A percentile compares a stretch with the other conserved stretches of the same genome.
These are phyloP conservation scores for Corvus moneduloides DNA, from an alignment of 2,113 vertebrate species.

Conservation along the genomic window DNA sequence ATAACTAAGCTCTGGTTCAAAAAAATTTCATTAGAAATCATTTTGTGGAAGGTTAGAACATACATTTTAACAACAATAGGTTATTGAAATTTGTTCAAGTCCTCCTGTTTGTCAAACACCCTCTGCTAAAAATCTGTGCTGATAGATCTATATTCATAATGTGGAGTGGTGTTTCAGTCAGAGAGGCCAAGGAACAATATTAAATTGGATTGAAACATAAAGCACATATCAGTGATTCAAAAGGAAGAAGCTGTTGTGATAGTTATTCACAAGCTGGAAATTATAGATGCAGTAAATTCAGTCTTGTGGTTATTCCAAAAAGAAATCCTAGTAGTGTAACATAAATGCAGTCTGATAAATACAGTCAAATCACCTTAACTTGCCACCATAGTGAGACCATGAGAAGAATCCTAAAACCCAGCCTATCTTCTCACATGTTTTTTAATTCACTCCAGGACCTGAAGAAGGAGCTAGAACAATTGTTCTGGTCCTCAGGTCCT, in stretches of 20 bases:
- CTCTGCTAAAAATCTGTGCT: background rate
- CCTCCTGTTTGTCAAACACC: background rate
- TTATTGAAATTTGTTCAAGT: background rate
- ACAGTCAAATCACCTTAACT: background rate
- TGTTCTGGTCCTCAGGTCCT: background rate
- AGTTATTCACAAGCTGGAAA: background rate
- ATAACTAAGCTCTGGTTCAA: background rate
- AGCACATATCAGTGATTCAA: background rate
- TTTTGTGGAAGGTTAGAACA: background rate
- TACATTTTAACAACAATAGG: background rate
- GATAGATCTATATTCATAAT: background rate
- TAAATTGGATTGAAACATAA: background rate
- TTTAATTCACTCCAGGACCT: background rate
- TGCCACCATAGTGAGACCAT: fast-evolving
- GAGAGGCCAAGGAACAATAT: background rate
- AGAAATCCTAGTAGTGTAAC: background rate
- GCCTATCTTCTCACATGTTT: background rate
- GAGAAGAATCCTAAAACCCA: background rate
- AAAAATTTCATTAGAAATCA: background rate
- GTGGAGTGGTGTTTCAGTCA: background rate
- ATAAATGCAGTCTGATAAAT: background rate
- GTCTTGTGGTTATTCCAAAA: background rate
- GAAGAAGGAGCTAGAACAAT: background rate
- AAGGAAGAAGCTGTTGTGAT: background rate
- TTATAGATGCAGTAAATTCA: background rate